Evolutionary conservation across 2,888 invertebrate genomes (phyloP).

Genomic region (Ichneumoninae sp.): DNA sequence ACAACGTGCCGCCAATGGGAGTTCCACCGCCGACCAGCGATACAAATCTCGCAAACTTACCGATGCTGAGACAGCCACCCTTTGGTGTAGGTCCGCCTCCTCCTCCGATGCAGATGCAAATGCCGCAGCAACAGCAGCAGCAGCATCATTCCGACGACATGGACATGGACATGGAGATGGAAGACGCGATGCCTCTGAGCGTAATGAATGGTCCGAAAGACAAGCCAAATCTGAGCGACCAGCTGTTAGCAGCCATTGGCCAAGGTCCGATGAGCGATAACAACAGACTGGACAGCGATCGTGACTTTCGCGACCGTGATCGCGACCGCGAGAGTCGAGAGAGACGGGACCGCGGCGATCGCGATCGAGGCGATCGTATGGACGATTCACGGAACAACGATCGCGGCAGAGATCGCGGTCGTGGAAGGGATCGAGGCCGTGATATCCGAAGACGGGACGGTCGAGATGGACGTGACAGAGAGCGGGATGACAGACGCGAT

Average conservation of each 20-base stretch:
- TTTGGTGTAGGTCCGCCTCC: conserved; percentile 81
- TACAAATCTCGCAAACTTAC: conserved; percentile 77
- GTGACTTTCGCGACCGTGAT: conserved; percentile 77
- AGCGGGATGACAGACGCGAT: conserved; percentile 79
- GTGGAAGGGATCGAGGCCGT: conserved; percentile 78
- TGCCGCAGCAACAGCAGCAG: conserved; percentile 73
- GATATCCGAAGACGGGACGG: conserved; percentile 75
- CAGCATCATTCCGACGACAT: conserved; percentile 89
- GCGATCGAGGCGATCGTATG: conserved; percentile 75
- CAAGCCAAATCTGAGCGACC: conserved; percentile 83
- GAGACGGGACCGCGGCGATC: conserved; percentile 78
- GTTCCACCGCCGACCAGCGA: conserved; percentile 83
- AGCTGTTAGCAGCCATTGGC: conserved; percentile 86
- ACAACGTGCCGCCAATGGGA: conserved; percentile 84
- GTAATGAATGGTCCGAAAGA: conserved; percentile 73
- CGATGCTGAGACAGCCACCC: conserved; percentile 82
- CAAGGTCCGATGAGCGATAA: conserved; percentile 83
- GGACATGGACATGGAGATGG: conserved; percentile 91
- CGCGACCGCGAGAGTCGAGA: conserved; percentile 76
- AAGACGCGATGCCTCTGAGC: conserved; percentile 79
- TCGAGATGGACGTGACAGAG: conserved; percentile 79
- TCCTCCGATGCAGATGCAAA: conserved; percentile 78
- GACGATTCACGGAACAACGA: conserved; percentile 74
- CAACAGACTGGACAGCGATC: conserved; percentile 74
- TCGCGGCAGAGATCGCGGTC: conserved; percentile 80